Percentiles rank a stretch among this genome's conserved stretches.
phyloP scores from a whole-genome alignment of 2,888 invertebrate genomes.

The Drosophila stalkeri region DNA sequence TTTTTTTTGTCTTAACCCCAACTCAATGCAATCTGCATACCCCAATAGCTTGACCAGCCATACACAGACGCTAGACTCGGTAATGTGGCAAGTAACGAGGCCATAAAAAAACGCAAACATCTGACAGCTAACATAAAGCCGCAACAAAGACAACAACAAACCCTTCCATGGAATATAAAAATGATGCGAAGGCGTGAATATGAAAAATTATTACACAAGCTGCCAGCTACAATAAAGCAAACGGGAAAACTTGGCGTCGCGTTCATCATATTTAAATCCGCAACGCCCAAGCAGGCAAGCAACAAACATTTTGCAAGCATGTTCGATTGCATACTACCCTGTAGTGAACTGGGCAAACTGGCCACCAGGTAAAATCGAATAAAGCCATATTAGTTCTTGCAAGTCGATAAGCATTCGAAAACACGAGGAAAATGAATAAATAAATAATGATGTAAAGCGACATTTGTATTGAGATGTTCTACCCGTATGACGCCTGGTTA shows the following conservation, averaged over 20 bases:
- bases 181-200: constrained; percentile 52
- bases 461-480: constrained; percentile 11
- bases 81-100: constrained; percentile 30
- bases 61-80: background rate
- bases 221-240: constrained; percentile 32
- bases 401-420: background rate
- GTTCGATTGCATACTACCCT: constrained; percentile 13
- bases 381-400: background rate
- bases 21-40: background rate
- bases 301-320: background rate
- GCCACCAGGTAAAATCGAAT: background rate
- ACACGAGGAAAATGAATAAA: constrained; percentile 41
- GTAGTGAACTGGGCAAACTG: background rate
- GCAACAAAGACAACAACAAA: constrained; percentile 24
- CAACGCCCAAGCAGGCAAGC: background rate
- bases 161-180: constrained; percentile 14
- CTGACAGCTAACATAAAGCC: constrained; percentile 42
- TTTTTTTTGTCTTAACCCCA: constrained; percentile 24
- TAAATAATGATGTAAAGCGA: constrained; percentile 26
- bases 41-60: constrained; percentile 7
- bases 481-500: background rate
- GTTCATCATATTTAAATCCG: constrained; percentile 42
- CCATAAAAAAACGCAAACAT: constrained; percentile 42
- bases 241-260: constrained; percentile 25
- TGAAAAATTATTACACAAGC: constrained; percentile 53